Evolutionary conservation across 2,113 vertebrate genomes (phyloP), one percentile per base, ranked within the genome.

Genomic region (Periophthalmus modestus): DNA sequence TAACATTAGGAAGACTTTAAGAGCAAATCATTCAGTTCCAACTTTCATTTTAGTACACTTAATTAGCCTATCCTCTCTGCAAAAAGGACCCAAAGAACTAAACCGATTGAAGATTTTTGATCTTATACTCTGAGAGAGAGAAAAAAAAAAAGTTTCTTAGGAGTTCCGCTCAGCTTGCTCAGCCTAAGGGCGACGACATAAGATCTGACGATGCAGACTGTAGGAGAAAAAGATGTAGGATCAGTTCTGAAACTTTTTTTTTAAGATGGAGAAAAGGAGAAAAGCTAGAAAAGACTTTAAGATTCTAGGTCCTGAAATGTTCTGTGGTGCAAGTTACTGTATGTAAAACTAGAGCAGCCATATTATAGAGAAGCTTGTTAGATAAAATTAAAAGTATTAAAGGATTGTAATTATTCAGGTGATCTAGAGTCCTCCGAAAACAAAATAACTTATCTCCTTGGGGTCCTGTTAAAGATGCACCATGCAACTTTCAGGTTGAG

Each of bases 261-360:
- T 2, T 39, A 11, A 65, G 69, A 78, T 3, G 5, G 63, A 72
- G 55, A 70, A 23, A 50, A 46, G 61, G 0, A n/a, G 15, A 16
- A 21, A 59, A 46, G 75, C 71, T 59, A 68, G 48, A n/a, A 23
- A 48, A 33, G 69, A 48, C 69, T 76, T 48, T 12, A 36, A 54
- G 24, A n/a, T 69, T 48, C 19, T 15, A 46, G 4, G 46, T 7
- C 33, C 66, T 78, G 19, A 43, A 66, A 79, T 14, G 57, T 43
- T 23, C 55, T 24, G 66, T 23, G 50, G n/a, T n/a, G n/a, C 76
- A 80, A n/a, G 52, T 21, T 43, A n/a, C 52, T 55, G 9, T n/a
- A 87, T 87, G 83, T 80, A 77, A 80, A 80, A 75, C 62, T 78
- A 69, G 67, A 36, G n/a, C 47, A 61, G 82, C 72, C 39, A 70